These are phyloP conservation scores for Apamea epomidion DNA, from an alignment of 2,888 invertebrate genomes.

Conservation along the genomic window DNA sequence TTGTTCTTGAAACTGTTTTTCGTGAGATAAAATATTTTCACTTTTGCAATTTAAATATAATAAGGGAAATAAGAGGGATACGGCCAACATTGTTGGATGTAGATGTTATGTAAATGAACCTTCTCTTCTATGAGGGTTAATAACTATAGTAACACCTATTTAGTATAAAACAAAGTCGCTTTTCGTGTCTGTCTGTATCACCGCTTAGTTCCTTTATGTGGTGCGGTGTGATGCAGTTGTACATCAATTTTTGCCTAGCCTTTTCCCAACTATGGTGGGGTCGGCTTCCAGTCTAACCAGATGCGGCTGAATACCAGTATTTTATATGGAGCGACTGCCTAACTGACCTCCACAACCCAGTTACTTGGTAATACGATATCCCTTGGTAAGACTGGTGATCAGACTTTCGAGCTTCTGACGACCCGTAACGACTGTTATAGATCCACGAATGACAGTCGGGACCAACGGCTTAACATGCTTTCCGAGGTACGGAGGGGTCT, in stretches of 20 bases:
- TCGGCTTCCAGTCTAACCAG: too few relatives aligned
- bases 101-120: neutral
- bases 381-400: too few relatives aligned
- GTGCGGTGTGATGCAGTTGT: neutral
- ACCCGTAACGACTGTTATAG: too few relatives aligned
- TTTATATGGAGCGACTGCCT: too few relatives aligned
- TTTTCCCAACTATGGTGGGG: too few relatives aligned
- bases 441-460: too few relatives aligned
- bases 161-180: neutral
- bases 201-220: neutral
- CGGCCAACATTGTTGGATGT: conserved; percentile 19
- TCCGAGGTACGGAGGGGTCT: too few relatives aligned
- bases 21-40: neutral
- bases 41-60: conserved; percentile 12
- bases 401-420: too few relatives aligned
- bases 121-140: neutral
- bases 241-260: neutral
- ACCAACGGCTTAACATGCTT: too few relatives aligned
- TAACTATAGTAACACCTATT: conserved; percentile 12
- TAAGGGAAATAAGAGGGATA: conserved; percentile 14
- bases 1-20: neutral
- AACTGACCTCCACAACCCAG: too few relatives aligned
- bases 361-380: too few relatives aligned
- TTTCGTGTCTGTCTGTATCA: neutral
- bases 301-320: too few relatives aligned